Conservation (phyloP, 2,888 invertebrate species). For the Noctua janthina region DNA sequence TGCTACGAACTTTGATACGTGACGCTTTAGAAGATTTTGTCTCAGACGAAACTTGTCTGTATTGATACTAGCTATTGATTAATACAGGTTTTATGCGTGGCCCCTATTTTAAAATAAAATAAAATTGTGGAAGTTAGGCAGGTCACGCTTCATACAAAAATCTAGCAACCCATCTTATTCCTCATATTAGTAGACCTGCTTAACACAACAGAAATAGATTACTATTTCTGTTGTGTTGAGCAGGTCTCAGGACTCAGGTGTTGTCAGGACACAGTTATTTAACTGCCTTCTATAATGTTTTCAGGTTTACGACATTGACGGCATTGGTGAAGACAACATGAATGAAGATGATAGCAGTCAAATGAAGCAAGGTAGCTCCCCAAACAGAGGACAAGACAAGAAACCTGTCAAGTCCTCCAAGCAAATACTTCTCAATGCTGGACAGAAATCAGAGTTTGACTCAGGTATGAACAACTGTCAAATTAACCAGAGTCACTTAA, state of each 20-base stretch:
- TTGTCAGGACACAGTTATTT: not conserved
- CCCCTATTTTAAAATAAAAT: too few species aligned
- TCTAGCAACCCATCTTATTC: too few species aligned
- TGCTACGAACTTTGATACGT: too few species aligned
- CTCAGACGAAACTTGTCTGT: too few species aligned
- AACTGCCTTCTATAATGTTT: not conserved
- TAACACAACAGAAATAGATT: too few species aligned
- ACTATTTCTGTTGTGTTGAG: too few species aligned
- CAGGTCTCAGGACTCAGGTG: too few species aligned
- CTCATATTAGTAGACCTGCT: not conserved
- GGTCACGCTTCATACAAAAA: too few species aligned
- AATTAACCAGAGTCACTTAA: constrained; percentile 78
- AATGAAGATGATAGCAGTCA: constrained; percentile 81
- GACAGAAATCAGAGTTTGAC: constrained; percentile 88
- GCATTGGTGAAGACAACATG: constrained; percentile 83
- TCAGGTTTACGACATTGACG: constrained; percentile 89
- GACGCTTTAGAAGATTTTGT: too few species aligned
- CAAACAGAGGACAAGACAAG: constrained; percentile 77
- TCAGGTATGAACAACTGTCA: constrained; percentile 89
- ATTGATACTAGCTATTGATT: too few species aligned
- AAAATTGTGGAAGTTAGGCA: too few species aligned
- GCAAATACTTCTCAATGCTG: constrained; percentile 87
- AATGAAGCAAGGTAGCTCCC: constrained; percentile 68
- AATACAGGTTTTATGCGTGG: too few species aligned
- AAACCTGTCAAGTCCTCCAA: constrained; percentile 85